Evolutionary conservation across 1,140 invertebrate species (phyloP), one percentile per base, ranked within the genome.

Genomic region (Pogonus chalceus): DNA sequence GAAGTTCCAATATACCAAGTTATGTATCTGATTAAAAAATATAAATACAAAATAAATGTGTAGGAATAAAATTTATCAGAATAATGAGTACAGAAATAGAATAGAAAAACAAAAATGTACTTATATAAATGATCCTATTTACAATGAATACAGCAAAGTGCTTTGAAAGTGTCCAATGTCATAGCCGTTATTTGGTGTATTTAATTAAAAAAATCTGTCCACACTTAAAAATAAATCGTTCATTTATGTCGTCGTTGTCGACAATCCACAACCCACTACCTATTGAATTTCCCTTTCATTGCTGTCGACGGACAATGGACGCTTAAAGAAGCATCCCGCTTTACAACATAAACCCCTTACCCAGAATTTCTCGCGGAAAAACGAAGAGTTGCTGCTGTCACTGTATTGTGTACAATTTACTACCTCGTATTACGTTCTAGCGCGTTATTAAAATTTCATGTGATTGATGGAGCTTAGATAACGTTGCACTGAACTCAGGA

Each of bases 391-490:
- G 9, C 18, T 3, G 37, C 37, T 43, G 37, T 43, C 37, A 43
- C 37, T 43, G 37, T 43, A 43, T 43, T 43, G 37, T 43, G 18
- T 43, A 43, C 37, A 43, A 18, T 43, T 43, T 43, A 43, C 37
- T 43, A 43, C 37, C 37, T 43, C 37, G 37, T 43, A 43, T 10
- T 43, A 43, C 37, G 9, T 43, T 43, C 37, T 18, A 43, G 37
- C 3, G 18, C 37, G 37, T 43, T 43, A 43, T 43, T 43, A 43
- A 43, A 43, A 43, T 43, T 43, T 18, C 3, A 7, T 16, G 37
- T 43, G 37, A 43, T 43, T 43, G 37, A 43, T 43, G 37, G 18
- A 43, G 37, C 37, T 43, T 43, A 43, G 37, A 43, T 43, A 43
- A 43, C n/a, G n/a, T n/a, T n/a, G n/a, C n/a, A n/a, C n/a, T n/a